phyloP scores from a whole-genome alignment of 2,888 invertebrate species.

The Mesoligia furuncula region DNA sequence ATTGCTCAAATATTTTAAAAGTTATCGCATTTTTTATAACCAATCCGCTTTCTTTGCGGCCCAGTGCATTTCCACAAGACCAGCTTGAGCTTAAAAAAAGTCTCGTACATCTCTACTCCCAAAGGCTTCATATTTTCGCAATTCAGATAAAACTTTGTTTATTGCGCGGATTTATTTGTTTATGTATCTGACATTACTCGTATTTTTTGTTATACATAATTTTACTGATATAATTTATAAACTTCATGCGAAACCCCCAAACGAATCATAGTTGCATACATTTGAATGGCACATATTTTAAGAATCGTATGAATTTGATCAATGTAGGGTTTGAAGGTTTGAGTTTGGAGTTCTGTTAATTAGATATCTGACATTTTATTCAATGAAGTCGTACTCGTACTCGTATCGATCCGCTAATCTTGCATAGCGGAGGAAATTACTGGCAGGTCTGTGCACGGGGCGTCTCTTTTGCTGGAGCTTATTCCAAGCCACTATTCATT shows the following conservation, averaged over 20 bases:
- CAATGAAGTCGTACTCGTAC: conserved; percentile 2
- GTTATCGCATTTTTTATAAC: no score
- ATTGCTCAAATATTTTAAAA: no score
- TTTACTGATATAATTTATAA: conserved; percentile 48
- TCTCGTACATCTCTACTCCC: conserved; percentile 80
- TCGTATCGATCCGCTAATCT: conserved; percentile 57
- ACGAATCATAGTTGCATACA: conserved; percentile 32
- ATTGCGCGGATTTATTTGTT: conserved; percentile 80
- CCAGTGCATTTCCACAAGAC: conserved; percentile 4
- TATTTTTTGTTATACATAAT: conserved; percentile 52
- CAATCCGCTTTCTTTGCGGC: no score
- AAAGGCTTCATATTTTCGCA: conserved; percentile 74
- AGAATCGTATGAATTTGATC: conserved; percentile 19
- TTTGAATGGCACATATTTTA: conserved; percentile 26
- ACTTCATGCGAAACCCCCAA: conserved; percentile 36
- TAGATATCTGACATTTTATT: conserved; percentile 15
- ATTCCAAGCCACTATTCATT: conserved; percentile 72
- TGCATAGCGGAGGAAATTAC: conserved; percentile 66
- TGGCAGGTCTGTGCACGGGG: conserved; percentile 63
- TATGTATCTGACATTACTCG: conserved; percentile 72
- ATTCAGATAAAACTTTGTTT: conserved; percentile 84
- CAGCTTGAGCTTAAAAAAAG: conserved; percentile 69
- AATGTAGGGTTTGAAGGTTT: conserved; percentile 2
- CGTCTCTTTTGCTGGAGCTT: conserved; percentile 68
- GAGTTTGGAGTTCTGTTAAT: conserved; percentile 10